Evolutionary conservation across 1,140 invertebrate species (phyloP).

Genomic region (Pentalonia nigronervosa): DNA sequence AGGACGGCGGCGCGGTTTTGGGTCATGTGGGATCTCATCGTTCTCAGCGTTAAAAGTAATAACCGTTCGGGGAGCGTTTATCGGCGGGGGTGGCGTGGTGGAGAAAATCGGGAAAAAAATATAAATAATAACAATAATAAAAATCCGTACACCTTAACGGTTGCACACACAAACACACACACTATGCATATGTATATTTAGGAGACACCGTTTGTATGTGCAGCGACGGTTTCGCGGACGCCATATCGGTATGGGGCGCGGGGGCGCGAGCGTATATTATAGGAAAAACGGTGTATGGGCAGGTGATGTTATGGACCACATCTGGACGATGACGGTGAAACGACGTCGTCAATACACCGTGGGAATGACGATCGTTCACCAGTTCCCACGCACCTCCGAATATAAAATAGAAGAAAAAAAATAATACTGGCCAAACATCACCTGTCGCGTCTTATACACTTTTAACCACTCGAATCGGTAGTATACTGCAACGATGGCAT

Average conservation of each 20-base stretch:
- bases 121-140: constrained; percentile 34
- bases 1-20: background rate
- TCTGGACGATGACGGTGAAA: constrained; percentile 57
- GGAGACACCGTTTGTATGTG: background rate
- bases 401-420: constrained; percentile 39
- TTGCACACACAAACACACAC: background rate
- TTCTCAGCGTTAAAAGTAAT: background rate
- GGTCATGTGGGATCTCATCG: constrained; percentile 3
- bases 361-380: constrained; percentile 57
- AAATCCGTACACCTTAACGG: constrained; percentile 39
- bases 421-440: constrained; percentile 57
- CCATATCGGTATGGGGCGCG: background rate
- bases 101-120: background rate
- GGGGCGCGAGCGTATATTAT: background rate
- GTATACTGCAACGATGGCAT: background rate
- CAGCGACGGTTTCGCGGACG: constrained; percentile 32
- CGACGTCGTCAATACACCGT: constrained; percentile 54
- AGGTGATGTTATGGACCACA: constrained; percentile 56
- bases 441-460: constrained; percentile 49
- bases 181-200: background rate
- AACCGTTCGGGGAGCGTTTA: background rate
- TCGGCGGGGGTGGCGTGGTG: background rate
- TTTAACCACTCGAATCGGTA: constrained; percentile 57
- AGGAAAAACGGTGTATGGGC: constrained; percentile 31
- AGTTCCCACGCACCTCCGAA: constrained; percentile 54